Evolutionary conservation across 2,888 invertebrate species (phyloP), one percentile per base, ranked within the genome.

Genomic region (Sepiola atlantica): DNA sequence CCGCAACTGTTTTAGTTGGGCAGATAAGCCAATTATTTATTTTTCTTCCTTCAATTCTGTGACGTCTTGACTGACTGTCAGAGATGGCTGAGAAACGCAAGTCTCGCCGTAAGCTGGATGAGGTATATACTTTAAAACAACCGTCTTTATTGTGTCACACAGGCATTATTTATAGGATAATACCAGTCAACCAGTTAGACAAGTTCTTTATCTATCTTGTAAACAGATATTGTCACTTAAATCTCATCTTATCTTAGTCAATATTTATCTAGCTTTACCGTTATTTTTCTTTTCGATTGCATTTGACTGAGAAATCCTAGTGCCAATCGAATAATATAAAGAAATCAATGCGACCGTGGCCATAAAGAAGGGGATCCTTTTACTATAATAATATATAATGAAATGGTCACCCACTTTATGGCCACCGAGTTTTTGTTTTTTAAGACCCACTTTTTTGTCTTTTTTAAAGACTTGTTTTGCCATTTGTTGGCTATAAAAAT

Each of bases 71-170:
- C 24, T 92, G 92, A 45, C 92, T 92, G 92, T 93, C 61, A 55
- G 93, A 57, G 55, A 93, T 93, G 93, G 61, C 93, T 57, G 93
- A 93, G 61, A 93, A 93, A 35, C 57, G 61, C 24, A 93, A 93
- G 55, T 93, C 61, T 35, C 55, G 93, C 32, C 93, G 93, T n/a
- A 93, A 93, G 57, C 93, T 32, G 61, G 93, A 93, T 32, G 93
- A 61, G 93, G 93, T 93, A 93, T 55, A 45, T 55, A 92, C 54
- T 92, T 92, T 77, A 12, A n/a, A 77, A n/a, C n/a, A 77, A n/a
- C 77, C n/a, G n/a, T 77, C 77, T 77, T 77, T 77, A 45, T 77
- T 77, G 77, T 77, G 77, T 77, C 77, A n/a, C 77, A n/a, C 77
- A 28, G 77, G n/a, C 77, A n/a, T 77, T 32, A 77, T 77, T 77